phyloP scores from a whole-genome alignment of 2,797 vertebrate genomes.

The Schizopygopsis pylzovi region DNA sequence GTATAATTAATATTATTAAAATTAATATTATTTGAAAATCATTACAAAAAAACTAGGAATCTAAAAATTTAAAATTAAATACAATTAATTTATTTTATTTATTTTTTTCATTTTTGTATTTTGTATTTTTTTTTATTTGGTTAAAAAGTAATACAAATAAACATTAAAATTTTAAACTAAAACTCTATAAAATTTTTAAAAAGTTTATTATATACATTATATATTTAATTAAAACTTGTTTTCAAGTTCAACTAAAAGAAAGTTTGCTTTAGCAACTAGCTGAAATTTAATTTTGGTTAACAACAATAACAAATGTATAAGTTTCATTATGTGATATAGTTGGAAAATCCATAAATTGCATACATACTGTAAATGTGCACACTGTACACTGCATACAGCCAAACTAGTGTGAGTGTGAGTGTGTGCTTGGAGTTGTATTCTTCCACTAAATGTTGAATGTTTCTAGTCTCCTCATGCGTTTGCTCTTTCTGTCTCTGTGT shows the following conservation, averaged over 20 bases:
- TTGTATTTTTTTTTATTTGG: too few relatives aligned
- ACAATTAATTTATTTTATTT: too few relatives aligned
- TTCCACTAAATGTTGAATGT: not conserved
- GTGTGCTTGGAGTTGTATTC: not conserved
- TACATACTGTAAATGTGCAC: not conserved
- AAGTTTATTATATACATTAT: not conserved
- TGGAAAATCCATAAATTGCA: not conserved
- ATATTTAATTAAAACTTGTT: not conserved
- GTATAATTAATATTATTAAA: too few relatives aligned
- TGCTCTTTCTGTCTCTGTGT: slow-evolving; percentile 34
- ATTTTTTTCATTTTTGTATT: too few relatives aligned
- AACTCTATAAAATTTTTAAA: too few relatives aligned
- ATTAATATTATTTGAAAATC: too few relatives aligned
- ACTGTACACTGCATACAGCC: not conserved
- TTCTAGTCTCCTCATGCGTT: slow-evolving; percentile 30
- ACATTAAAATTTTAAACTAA: too few relatives aligned
- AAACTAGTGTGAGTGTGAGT: not conserved
- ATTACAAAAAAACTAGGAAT: too few relatives aligned
- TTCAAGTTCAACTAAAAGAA: not conserved
- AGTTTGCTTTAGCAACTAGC: not conserved
- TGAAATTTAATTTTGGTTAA: not conserved
- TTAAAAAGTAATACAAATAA: too few relatives aligned
- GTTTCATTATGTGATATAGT: not conserved
- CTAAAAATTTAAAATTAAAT: too few relatives aligned
- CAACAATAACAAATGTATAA: not conserved